Evolutionary conservation across 1,140 invertebrate genomes (phyloP), one percentile per base, ranked within the genome.

Genomic region (Hylaeus volcanicus): DNA sequence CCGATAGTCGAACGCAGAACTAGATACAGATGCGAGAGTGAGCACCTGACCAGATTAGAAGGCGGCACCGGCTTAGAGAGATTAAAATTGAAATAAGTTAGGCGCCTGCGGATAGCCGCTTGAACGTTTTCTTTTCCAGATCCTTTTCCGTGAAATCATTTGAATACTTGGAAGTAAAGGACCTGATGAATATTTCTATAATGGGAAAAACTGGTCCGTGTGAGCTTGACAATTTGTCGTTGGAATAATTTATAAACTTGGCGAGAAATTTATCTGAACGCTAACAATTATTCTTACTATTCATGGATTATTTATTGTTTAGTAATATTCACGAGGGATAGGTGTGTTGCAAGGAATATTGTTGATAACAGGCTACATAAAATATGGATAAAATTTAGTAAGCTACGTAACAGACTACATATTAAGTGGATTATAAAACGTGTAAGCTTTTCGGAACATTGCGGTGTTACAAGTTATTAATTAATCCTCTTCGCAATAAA

Each of bases 81-180:
- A 82, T 81, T 86, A 85, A 71, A 26, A 71, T 26, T 58, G 69
- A 82, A 66, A 41, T 51, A 53, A 41, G 26, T 66, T 48, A 51
- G 9, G 70, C 15, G 55, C 5, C 14, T 14, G n/a, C 8, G 56
- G 69, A 79, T 73, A 61, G 11, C 3, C 15, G 11, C 3, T 70
- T 39, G 15, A 51, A 41, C 11, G 39, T 43, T n/a, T 11, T 61
- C 43, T n/a, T 26, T 8, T 0, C 45, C 14, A 5, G 9, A 5
- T 60, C 39, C 0, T 55, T 53, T 41, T 68, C 1, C 1, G 4
- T 66, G 63, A 5, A 66, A 56, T 41, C 41, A 11, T 56, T 56
- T 45, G 39, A 45, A 39, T 45, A 26, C 37, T 9, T 55, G 26
- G 2, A 4, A 0, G 15, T 37, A 9, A n/a, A 26, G n/a, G 14